phyloP scores from a whole-genome alignment of 2,888 invertebrate species.

The Eulithis prunata region DNA sequence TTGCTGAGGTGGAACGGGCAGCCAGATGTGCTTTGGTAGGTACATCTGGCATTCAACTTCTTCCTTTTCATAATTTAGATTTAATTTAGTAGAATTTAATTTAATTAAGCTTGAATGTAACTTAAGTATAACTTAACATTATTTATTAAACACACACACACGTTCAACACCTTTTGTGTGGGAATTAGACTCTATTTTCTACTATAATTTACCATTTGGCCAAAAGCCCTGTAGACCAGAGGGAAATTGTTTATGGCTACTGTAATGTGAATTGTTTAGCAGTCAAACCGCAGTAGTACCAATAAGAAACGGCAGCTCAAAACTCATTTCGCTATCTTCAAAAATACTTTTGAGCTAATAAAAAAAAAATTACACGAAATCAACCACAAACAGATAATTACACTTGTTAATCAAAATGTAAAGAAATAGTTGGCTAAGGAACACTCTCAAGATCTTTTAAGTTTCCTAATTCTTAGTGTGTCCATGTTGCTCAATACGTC shows the following conservation, averaged over 20 bases:
- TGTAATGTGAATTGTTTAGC: background rate
- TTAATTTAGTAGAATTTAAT: slow-evolving; percentile 55
- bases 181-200: slow-evolving; percentile 14
- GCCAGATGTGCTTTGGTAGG: background rate
- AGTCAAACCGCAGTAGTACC: too few relatives aligned
- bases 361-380: too few relatives aligned
- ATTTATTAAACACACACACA: slow-evolving; percentile 29
- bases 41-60: slow-evolving; percentile 24
- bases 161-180: slow-evolving; percentile 18
- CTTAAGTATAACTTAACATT: slow-evolving; percentile 25
- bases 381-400: background rate
- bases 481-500: slow-evolving; percentile 82
- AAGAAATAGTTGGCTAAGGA: background rate
- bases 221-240: slow-evolving; percentile 3
- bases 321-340: too few relatives aligned
- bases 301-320: too few relatives aligned
- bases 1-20: too few relatives aligned
- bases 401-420: background rate
- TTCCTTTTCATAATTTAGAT: slow-evolving; percentile 48
- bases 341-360: too few relatives aligned
- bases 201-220: background rate
- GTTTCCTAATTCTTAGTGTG: slow-evolving; percentile 55
- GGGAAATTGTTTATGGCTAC: background rate
- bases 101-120: slow-evolving; percentile 41
- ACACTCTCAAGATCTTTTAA: slow-evolving; percentile 18